A percentile compares a stretch with the other conserved stretches of the same genome.
Evolutionary conservation across 2,797 vertebrate species (phyloP).

Genomic region (Momotus momota): DNA sequence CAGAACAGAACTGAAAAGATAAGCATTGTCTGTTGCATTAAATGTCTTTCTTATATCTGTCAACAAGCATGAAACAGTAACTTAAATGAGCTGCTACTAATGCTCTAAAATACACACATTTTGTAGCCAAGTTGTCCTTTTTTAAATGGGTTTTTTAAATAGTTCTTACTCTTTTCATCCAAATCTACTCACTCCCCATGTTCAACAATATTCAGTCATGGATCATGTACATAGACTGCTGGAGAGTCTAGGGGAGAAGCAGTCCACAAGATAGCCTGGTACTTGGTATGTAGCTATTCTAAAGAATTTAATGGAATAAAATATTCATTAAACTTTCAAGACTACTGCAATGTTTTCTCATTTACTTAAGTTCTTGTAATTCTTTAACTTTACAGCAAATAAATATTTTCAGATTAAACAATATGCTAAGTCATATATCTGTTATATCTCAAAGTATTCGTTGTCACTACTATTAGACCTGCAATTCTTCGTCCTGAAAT

Average conservation of each 20-base stretch:
- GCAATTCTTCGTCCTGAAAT: neutral
- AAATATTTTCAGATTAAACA: neutral
- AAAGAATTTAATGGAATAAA: neutral
- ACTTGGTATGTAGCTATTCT: neutral
- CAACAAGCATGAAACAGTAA: neutral
- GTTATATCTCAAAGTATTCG: neutral
- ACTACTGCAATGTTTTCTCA: neutral
- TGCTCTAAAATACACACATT: neutral
- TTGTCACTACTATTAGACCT: neutral
- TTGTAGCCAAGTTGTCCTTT: neutral
- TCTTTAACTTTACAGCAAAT: neutral
- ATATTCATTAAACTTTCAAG: neutral
- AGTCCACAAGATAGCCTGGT: neutral
- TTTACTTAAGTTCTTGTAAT: neutral
- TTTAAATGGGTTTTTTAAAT: neutral
- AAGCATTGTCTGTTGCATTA: neutral
- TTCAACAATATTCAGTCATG: neutral
- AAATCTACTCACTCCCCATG: rapidly evolving
- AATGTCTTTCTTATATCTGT: neutral
- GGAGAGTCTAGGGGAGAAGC: neutral
- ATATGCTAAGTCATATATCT: neutral
- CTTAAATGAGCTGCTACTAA: neutral
- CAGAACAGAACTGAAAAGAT: neutral
- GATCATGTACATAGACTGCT: neutral
- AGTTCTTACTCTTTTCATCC: neutral